phyloP scores from a whole-genome alignment of 2,888 invertebrate species.

The Nephrotoma flavescens region DNA sequence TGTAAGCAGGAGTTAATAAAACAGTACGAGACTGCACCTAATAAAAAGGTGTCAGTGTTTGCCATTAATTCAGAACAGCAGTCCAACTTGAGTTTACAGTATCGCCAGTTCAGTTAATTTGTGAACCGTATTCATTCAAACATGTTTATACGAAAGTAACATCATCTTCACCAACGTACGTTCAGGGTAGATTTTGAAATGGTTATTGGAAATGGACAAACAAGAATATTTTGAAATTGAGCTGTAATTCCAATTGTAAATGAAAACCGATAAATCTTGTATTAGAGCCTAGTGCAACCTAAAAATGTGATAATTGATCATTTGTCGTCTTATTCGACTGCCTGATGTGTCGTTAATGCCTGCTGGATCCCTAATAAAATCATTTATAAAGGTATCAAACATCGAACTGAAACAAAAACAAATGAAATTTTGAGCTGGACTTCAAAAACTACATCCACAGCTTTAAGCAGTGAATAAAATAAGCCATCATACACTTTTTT shows the following conservation, averaged over 20 bases:
- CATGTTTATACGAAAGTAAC: conserved; percentile 59
- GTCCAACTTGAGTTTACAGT: conserved; percentile 29
- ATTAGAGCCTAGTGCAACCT: conserved; percentile 80
- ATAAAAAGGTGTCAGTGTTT: conserved; percentile 55
- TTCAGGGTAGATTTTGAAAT: conserved; percentile 91
- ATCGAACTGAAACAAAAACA: too few relatives aligned
- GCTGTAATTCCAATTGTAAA: conserved; percentile 78
- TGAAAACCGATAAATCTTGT: conserved; percentile 62
- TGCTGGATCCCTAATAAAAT: too few relatives aligned
- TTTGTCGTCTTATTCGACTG: conserved; percentile 65
- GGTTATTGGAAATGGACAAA: conserved; percentile 71
- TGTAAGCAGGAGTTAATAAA: conserved; percentile 46
- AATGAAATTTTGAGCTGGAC: too few relatives aligned
- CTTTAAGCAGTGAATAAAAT: too few relatives aligned
- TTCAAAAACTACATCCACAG: too few relatives aligned
- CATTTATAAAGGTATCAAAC: too few relatives aligned
- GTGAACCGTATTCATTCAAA: conserved; percentile 71
- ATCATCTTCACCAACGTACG: conserved; percentile 62
- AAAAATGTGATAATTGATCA: too few relatives aligned
- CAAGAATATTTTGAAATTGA: conserved; percentile 56
- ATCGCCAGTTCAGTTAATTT: conserved; percentile 71
- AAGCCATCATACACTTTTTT: too few relatives aligned
- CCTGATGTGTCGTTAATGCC: too few relatives aligned
- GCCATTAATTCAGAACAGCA: conserved; percentile 33
- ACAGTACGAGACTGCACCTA: conserved; percentile 51